Conservation (phyloP, 2,797 vertebrate genomes). For the Dromococcyx pavoninus region DNA sequence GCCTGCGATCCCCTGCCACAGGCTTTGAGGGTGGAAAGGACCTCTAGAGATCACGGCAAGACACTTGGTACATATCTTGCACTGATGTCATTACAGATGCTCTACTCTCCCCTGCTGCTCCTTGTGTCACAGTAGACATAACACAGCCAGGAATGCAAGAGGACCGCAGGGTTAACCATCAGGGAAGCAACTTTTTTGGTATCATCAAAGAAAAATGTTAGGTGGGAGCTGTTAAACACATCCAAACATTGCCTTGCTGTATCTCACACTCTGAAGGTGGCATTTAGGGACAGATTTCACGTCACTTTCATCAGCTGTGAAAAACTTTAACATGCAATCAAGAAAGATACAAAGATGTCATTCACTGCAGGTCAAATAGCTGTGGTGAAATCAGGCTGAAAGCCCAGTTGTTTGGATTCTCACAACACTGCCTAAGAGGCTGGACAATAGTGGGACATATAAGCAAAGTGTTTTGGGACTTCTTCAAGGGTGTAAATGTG, state of each 20-base stretch:
- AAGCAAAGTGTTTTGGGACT: not conserved
- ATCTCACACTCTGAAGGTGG: not conserved
- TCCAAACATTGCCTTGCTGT: not conserved
- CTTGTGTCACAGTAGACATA: not conserved
- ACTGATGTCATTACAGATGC: not conserved
- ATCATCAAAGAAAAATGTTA: not conserved
- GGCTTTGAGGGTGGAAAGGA: not conserved
- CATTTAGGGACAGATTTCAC: not conserved
- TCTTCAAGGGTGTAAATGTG: not conserved
- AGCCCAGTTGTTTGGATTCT: not conserved
- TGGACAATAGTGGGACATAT: not conserved
- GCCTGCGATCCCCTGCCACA: not conserved
- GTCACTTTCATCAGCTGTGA: not conserved
- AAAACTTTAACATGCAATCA: not conserved
- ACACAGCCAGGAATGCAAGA: not conserved
- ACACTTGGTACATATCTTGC: accelerated
- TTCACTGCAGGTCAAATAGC: not conserved
- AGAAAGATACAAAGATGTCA: not conserved
- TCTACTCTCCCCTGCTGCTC: not conserved
- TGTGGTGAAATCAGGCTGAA: not conserved
- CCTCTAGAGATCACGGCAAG: not conserved
- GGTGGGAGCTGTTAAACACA: not conserved
- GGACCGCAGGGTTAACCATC: not conserved
- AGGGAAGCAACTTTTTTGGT: not conserved
- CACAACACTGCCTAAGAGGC: not conserved